Evolutionary conservation across 1,140 invertebrate species (phyloP).

Genomic region (Eriocheir sinensis): DNA sequence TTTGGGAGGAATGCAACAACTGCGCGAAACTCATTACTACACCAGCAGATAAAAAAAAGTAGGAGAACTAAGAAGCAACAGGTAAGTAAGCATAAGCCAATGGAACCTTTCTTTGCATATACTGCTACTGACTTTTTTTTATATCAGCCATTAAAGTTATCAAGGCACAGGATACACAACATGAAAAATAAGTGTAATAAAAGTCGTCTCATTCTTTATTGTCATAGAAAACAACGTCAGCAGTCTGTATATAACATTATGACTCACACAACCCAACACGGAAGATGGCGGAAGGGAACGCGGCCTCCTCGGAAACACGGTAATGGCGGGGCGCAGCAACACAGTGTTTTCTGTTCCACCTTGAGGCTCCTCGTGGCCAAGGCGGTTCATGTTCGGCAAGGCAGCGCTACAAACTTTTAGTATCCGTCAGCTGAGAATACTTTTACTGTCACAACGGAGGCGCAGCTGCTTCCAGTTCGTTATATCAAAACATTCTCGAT

Average conservation of each 20-base stretch:
- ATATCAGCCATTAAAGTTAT: not conserved
- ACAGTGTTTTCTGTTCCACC: not conserved
- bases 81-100: not conserved
- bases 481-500: not conserved
- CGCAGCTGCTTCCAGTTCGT: not conserved
- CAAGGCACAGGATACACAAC: not conserved
- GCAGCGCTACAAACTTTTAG: not conserved
- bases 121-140: not conserved
- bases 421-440: not conserved
- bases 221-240: not conserved
- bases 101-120: not conserved
- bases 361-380: not conserved
- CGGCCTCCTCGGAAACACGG: not conserved
- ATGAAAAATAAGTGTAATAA: not conserved
- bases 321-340: not conserved
- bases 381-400: not conserved
- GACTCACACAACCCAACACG: not conserved
- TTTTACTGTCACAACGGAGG: not conserved
- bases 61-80: not conserved
- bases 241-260: not conserved
- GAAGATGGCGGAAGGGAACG: not conserved
- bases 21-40: not conserved
- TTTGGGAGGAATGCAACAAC: not conserved
- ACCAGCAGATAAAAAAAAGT: not conserved
- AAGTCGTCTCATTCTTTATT: not conserved